A percentile compares a stretch with the other conserved stretches of the same genome.
These are phyloP conservation scores for Hipparchia sbordonii DNA, from an alignment of 2,888 invertebrate genomes.

Conservation along the genomic window DNA sequence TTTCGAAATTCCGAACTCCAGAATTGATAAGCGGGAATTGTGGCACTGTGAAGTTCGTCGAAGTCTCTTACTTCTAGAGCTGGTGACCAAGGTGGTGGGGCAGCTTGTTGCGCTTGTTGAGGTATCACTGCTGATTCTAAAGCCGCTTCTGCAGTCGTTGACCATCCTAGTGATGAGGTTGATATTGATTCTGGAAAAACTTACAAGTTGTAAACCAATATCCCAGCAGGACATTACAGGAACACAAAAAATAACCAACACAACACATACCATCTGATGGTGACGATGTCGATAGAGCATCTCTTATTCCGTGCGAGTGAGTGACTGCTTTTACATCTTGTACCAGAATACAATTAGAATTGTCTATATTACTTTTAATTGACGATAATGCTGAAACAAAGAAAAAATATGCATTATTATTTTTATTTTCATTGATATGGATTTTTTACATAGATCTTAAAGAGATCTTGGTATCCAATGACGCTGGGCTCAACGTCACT, in stretches of 20 bases:
- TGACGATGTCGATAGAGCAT: conserved; percentile 83
- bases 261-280: conserved; percentile 71
- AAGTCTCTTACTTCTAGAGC: conserved; percentile 92
- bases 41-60: conserved; percentile 91
- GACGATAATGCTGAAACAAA: conserved; percentile 92
- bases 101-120: conserved; percentile 88
- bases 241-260: not conserved
- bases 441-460: not conserved
- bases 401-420: conserved; percentile 37
- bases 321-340: conserved; percentile 94
- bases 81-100: conserved; percentile 90
- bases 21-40: conserved; percentile 95
- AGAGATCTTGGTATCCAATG: no score
- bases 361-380: conserved; percentile 94
- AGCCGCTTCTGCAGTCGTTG: conserved; percentile 80
- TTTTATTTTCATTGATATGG: not conserved
- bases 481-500: not conserved
- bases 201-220: conserved; percentile 29
- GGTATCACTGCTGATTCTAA: conserved; percentile 83
- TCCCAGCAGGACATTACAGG: not conserved
- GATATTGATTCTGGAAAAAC: conserved; percentile 85
- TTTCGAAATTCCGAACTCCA: conserved; percentile 97
- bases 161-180: conserved; percentile 76
- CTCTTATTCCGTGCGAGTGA: conserved; percentile 92
- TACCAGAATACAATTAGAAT: conserved; percentile 94